These are phyloP conservation scores for Chromis chromis DNA, from an alignment of 2,797 vertebrate genomes.

Conservation along the genomic window DNA sequence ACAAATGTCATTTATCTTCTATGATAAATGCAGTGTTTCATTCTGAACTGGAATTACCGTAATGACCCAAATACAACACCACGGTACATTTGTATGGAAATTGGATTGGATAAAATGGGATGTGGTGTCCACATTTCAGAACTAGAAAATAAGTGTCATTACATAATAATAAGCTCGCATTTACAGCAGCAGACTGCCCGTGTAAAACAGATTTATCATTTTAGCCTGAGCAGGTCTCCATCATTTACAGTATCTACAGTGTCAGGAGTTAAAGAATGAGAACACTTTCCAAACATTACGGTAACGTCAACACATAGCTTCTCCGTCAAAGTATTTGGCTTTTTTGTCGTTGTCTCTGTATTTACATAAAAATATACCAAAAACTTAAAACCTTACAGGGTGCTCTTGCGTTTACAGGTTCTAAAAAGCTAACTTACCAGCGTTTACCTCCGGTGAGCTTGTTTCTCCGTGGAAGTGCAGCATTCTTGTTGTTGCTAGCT, in stretches of 20 bases:
- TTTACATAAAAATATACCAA: background rate
- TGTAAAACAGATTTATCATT: background rate
- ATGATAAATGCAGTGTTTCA: background rate
- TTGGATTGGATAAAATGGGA: background rate
- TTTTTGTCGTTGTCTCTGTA: background rate
- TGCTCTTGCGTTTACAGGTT: background rate
- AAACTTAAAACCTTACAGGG: background rate
- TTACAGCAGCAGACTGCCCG: background rate
- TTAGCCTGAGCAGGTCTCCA: background rate
- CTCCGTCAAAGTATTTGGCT: background rate
- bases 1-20: background rate
- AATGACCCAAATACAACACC: background rate
- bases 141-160: background rate
- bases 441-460: background rate
- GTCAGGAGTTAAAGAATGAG: background rate
- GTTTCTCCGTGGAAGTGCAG: background rate
- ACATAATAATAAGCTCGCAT: background rate
- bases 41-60: constrained; percentile 14
- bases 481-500: background rate
- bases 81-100: background rate
- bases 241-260: background rate
- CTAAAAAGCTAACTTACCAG: background rate
- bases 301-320: constrained; percentile 15
- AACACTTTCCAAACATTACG: constrained; percentile 12
- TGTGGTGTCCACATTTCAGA: background rate